Percentiles rank a stretch among this genome's conserved stretches.
These are phyloP conservation scores for Crotalus helleri DNA, from an alignment of 2,113 vertebrate genomes.

Conservation along the genomic window DNA sequence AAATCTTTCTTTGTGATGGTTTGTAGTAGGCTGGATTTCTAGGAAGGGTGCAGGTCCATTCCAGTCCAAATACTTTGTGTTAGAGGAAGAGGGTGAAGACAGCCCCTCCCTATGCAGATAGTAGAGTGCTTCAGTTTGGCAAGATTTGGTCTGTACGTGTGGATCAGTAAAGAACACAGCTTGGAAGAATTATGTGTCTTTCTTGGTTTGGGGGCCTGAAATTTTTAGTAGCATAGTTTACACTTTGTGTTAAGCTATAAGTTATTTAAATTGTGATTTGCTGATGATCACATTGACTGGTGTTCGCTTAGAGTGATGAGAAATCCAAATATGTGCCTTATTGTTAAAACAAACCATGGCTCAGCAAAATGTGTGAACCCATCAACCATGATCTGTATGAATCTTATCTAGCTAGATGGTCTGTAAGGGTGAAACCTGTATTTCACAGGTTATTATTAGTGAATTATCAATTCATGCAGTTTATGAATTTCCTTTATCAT, in stretches of 20 bases:
- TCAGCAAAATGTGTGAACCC: background rate
- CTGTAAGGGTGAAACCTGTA: constrained; percentile 25
- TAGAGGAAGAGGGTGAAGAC: background rate
- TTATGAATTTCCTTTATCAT: constrained; percentile 28
- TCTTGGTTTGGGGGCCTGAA: background rate
- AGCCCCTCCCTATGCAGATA: background rate
- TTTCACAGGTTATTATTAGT: background rate
- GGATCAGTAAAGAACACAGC: background rate
- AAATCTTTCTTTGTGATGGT: background rate
- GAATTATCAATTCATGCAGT: constrained; percentile 37
- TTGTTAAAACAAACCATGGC: background rate
- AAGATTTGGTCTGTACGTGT: background rate
- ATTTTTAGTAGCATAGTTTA: background rate
- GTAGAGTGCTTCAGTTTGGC: background rate
- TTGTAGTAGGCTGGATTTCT: background rate
- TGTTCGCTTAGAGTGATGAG: background rate
- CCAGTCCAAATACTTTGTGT: background rate
- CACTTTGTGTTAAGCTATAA: background rate
- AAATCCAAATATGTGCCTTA: background rate
- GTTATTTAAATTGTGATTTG: background rate
- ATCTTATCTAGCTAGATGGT: constrained; percentile 1
- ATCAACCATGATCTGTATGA: background rate
- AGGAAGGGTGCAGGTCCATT: background rate
- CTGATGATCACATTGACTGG: background rate
- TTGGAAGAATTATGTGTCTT: background rate